A percentile compares a stretch with the other conserved stretches of the same genome.
These are phyloP conservation scores for Zoanthus gigantus DNA, from an alignment of 92 coral and sea anemone genomes.

Conservation along the genomic window DNA sequence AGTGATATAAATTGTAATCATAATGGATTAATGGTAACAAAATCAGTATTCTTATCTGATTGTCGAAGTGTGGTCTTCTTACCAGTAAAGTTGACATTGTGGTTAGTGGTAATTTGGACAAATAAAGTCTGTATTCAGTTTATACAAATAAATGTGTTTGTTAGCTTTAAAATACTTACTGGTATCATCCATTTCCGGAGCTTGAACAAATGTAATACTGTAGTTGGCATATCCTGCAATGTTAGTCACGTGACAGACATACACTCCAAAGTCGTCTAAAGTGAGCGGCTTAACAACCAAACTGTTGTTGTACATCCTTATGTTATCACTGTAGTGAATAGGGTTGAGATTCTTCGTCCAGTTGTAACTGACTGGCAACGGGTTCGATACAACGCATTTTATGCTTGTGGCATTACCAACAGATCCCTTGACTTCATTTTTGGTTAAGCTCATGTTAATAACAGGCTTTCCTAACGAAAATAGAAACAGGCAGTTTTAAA, in stretches of 20 bases:
- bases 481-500: not conserved
- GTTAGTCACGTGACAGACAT: constrained; percentile 67
- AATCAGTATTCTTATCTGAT: too few species aligned
- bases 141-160: too few species aligned
- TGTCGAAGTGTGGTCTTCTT: too few species aligned
- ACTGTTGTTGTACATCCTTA: constrained; percentile 51
- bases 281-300: constrained; percentile 52
- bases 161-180: not conserved
- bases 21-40: too few species aligned
- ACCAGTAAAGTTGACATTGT: too few species aligned
- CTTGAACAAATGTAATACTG: constrained; percentile 30
- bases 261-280: constrained; percentile 60
- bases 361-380: constrained; percentile 48
- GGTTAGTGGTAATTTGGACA: too few species aligned
- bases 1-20: too few species aligned
- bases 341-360: constrained; percentile 54
- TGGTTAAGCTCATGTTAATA: constrained; percentile 51
- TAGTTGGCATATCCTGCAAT: constrained; percentile 41
- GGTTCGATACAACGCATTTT: constrained; percentile 58
- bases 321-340: constrained; percentile 16
- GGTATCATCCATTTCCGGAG: not conserved
- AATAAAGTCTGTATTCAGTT: too few species aligned
- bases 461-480: constrained; percentile 43
- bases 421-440: constrained; percentile 8
- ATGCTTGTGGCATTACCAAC: constrained; percentile 39